Percentiles rank a stretch among this genome's conserved stretches.
Evolutionary conservation across 2,113 vertebrate genomes (phyloP).

Genomic region (Etia nguti): DNA sequence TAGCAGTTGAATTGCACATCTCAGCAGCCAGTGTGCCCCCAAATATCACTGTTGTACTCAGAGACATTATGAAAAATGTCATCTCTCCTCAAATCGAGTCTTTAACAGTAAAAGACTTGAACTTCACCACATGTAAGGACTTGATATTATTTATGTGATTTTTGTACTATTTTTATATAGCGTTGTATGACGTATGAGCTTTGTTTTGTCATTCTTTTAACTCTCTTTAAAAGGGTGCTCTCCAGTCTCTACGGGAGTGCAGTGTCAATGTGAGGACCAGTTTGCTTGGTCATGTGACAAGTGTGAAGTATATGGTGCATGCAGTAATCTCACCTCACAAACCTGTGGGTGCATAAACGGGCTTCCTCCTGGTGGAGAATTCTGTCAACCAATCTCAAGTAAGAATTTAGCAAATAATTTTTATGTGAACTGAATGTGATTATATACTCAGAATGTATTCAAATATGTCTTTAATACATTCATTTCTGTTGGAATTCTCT

Average conservation of each 20-base stretch:
- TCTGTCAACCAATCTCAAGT: background rate
- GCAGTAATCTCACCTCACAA: background rate
- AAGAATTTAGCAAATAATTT: background rate
- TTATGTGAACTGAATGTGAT: background rate
- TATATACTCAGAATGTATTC: background rate
- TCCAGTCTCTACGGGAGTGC: background rate
- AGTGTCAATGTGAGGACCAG: slow-evolving; percentile 43
- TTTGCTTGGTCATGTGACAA: slow-evolving; percentile 35
- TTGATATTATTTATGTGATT: background rate
- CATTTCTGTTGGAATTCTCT: background rate
- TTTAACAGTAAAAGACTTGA: background rate
- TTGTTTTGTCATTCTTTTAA: background rate
- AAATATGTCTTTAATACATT: background rate
- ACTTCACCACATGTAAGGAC: background rate
- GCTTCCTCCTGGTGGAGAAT: slow-evolving; percentile 1
- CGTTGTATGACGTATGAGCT: background rate
- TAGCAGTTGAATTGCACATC: background rate
- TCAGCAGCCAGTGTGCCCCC: background rate
- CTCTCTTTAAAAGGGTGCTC: slow-evolving; percentile 25
- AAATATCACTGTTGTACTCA: background rate
- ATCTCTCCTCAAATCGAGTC: background rate
- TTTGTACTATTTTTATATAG: background rate
- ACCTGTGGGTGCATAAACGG: slow-evolving; percentile 39
- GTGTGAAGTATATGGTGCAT: slow-evolving; percentile 1
- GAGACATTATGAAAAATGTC: background rate